phyloP scores from a whole-genome alignment of 2,113 vertebrate genomes.

The Hydropotes inermis region DNA sequence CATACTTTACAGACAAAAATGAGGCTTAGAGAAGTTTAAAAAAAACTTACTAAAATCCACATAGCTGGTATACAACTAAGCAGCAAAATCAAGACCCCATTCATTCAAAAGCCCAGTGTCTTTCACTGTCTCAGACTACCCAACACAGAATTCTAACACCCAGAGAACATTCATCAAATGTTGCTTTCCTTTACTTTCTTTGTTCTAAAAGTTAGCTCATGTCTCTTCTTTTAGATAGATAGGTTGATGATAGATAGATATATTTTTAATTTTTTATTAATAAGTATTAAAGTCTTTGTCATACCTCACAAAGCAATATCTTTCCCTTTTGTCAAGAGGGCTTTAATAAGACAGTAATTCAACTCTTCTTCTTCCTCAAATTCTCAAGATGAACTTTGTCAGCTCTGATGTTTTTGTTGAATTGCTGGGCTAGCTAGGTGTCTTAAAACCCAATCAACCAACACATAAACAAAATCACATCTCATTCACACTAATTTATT shows the following conservation, averaged over 20 bases:
- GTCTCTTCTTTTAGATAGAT: neutral
- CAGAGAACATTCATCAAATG: neutral
- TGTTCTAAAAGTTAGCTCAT: neutral
- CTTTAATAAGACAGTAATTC: neutral
- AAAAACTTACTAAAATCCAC: neutral
- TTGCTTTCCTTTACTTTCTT: neutral
- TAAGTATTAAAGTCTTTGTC: neutral
- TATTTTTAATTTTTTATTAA: neutral
- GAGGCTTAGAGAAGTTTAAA: neutral
- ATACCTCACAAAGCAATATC: neutral
- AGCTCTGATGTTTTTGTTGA: neutral
- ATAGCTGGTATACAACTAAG: neutral
- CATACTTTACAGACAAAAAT: conserved; percentile 12
- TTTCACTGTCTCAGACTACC: neutral
- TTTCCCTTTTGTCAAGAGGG: neutral
- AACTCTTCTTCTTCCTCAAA: neutral
- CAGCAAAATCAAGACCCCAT: neutral
- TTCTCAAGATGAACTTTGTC: conserved; percentile 19
- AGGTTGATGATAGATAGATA: neutral
- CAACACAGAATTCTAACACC: neutral
- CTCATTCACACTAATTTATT: conserved; percentile 31
- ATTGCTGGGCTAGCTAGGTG: neutral
- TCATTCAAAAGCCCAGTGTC: neutral
- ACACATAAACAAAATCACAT: conserved; percentile 42
- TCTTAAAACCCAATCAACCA: conserved; percentile 46